Evolutionary conservation across 2,888 invertebrate genomes (phyloP), one percentile per base, ranked within the genome.

Genomic region (Microplitis manilae): DNA sequence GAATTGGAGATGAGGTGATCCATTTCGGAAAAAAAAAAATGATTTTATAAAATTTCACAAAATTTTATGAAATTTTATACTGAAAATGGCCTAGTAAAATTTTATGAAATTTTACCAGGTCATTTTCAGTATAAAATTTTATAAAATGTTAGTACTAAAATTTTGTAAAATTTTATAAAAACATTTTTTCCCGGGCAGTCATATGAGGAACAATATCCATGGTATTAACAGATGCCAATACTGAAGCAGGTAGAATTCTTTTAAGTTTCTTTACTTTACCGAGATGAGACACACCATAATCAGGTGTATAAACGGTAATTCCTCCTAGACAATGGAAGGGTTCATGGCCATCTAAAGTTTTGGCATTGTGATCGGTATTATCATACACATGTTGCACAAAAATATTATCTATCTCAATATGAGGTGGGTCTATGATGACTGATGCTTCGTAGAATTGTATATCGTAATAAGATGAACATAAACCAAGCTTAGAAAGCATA

Each of bases 231-330:
- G n/a, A n/a, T n/a, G n/a, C n/a, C n/a, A n/a, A n/a, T n/a, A n/a
- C n/a, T 9, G 7, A 9, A 50, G 7, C 8, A 9, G 7, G 7
- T 9, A 9, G 50, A 9, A 50, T 50, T 50, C 6, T 50, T 9
- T 50, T 50, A 9, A 7, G 7, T 15, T 72, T 72, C 59, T 69
- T 64, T 1, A 64, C 73, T 8, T 64, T 15, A 64, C 75, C 77
- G 69, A 75, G 67, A 68, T 75, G 77, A n/a, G n/a, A 41, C 8
- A 79, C 20, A 17, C 67, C 40, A 1, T 62, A 15, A 30, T 76
- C 74, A 6, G 79, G 79, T n/a, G 76, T 74, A 38, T 77, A 78
- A 39, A 79, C 61, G 13, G 76, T 77, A 13, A 75, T 79, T 61
- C 76, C 77, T 65, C 76, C 77, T 68, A 77, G 59, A 65, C 76